Conservation (phyloP, 2,888 invertebrate species). For the Apantesis nais region DNA sequence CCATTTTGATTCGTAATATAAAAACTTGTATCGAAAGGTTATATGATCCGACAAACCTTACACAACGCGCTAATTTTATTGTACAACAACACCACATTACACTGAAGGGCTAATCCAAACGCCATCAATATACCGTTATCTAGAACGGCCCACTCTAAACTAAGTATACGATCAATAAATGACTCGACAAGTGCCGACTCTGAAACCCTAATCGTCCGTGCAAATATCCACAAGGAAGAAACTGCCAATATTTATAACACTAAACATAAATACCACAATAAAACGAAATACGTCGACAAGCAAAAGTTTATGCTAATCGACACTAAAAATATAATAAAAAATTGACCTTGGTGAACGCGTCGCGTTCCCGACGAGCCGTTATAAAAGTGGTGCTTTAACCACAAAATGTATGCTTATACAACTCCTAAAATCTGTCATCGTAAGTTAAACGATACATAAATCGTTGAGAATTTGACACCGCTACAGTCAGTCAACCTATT, state of each 20-base stretch:
- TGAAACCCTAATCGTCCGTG: slow-evolving; percentile 62
- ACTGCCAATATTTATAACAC: slow-evolving; percentile 70
- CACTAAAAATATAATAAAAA: slow-evolving; percentile 71
- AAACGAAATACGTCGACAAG: slow-evolving; percentile 67
- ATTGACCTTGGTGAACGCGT: slow-evolving; percentile 56
- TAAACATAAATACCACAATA: slow-evolving; percentile 70
- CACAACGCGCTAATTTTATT: slow-evolving; percentile 64
- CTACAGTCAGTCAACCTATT: slow-evolving; percentile 39
- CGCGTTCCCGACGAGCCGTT: slow-evolving; percentile 47
- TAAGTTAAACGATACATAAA: slow-evolving; percentile 42
- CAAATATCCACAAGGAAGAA: slow-evolving; percentile 65
- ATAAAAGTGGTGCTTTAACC: slow-evolving; percentile 45
- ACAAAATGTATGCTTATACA: slow-evolving; percentile 40
- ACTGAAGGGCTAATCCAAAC: slow-evolving; percentile 69
- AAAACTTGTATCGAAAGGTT: slow-evolving; percentile 31
- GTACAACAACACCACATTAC: slow-evolving; percentile 51
- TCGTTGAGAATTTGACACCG: slow-evolving; percentile 45
- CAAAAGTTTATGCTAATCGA: slow-evolving; percentile 71
- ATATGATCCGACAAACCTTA: slow-evolving; percentile 38
- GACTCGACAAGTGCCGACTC: slow-evolving; percentile 65
- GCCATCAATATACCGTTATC: slow-evolving; percentile 76
- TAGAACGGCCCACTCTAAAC: slow-evolving; percentile 69
- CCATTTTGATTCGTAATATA: slow-evolving; percentile 24
- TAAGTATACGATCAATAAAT: slow-evolving; percentile 78
- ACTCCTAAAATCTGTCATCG: slow-evolving; percentile 49